Conservation (phyloP, 2,797 vertebrate genomes). For the Peromyscus attwateri region DNA sequence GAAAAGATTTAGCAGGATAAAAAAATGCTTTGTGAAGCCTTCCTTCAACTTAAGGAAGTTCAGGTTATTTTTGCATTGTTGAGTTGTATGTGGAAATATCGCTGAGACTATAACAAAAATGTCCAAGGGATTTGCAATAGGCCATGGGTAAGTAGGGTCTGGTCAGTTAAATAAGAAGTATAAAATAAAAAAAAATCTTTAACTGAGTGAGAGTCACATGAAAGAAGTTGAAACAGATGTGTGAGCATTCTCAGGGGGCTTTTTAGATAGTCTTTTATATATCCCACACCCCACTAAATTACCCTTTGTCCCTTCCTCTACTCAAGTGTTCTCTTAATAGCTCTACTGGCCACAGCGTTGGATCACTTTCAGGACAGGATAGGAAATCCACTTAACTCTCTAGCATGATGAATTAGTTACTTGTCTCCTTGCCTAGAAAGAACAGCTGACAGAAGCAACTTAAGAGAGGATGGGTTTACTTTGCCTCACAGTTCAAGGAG, state of each 20-base stretch:
- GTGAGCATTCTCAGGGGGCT: neutral
- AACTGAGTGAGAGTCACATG: slow-evolving; percentile 23
- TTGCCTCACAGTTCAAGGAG: neutral
- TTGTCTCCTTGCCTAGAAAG: neutral
- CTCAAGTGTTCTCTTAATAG: neutral
- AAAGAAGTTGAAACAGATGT: slow-evolving; percentile 2
- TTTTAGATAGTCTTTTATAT: neutral
- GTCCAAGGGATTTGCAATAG: slow-evolving; percentile 46
- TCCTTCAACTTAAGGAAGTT: slow-evolving; percentile 65
- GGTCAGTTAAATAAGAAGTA: slow-evolving; percentile 36
- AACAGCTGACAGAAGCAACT: neutral
- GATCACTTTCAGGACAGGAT: neutral
- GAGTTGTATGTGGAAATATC: slow-evolving; percentile 65
- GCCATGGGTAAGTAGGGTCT: neutral
- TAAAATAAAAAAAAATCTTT: slow-evolving; percentile 23
- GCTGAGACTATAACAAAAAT: slow-evolving; percentile 59
- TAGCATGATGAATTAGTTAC: neutral
- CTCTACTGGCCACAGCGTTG: slow-evolving; percentile 5
- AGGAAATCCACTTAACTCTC: slow-evolving; percentile 13
- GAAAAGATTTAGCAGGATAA: slow-evolving; percentile 65
- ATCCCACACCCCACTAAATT: slow-evolving; percentile 8
- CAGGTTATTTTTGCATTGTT: slow-evolving; percentile 73
- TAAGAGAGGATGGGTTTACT: neutral
- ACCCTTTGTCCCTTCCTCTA: slow-evolving; percentile 15
- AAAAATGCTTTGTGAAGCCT: slow-evolving; percentile 7